phyloP scores from a whole-genome alignment of 2,888 invertebrate genomes.

The Sericinus montela region DNA sequence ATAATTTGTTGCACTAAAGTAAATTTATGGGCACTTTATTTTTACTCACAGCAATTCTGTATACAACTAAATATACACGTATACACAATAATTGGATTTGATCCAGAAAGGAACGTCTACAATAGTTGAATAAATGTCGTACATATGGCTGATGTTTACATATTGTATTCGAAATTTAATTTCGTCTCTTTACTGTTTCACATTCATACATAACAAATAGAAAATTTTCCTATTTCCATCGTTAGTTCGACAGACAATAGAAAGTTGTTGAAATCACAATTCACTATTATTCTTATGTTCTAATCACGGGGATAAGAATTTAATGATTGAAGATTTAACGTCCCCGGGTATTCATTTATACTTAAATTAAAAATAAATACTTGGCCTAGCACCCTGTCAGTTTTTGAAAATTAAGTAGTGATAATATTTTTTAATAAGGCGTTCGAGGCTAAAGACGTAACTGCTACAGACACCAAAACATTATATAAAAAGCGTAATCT shows the following conservation, averaged over 20 bases:
- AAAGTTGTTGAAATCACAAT: slow-evolving; percentile 21
- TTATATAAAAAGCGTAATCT: neutral
- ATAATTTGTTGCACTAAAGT: neutral
- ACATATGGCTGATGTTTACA: neutral
- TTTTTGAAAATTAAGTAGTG: neutral
- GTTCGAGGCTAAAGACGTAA: too few relatives aligned
- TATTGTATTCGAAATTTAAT: slow-evolving; percentile 15
- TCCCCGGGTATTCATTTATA: slow-evolving; percentile 30
- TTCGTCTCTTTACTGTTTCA: slow-evolving; percentile 16
- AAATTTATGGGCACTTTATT: slow-evolving; percentile 6
- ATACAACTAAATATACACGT: neutral
- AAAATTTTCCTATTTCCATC: slow-evolving; percentile 32
- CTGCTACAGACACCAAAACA: too few relatives aligned
- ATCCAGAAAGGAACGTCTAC: slow-evolving; percentile 27
- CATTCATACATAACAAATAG: slow-evolving; percentile 14
- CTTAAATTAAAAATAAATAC: slow-evolving; percentile 59
- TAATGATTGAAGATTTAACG: neutral
- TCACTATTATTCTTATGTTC: slow-evolving; percentile 20
- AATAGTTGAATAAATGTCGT: neutral
- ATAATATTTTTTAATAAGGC: too few relatives aligned
- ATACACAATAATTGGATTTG: slow-evolving; percentile 27
- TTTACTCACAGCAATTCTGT: slow-evolving; percentile 4
- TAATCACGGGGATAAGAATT: slow-evolving; percentile 14
- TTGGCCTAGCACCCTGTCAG: slow-evolving; percentile 45
- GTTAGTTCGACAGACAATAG: slow-evolving; percentile 55